Conservation (phyloP, 2,797 vertebrate genomes). For the Sciurus vulgaris region DNA sequence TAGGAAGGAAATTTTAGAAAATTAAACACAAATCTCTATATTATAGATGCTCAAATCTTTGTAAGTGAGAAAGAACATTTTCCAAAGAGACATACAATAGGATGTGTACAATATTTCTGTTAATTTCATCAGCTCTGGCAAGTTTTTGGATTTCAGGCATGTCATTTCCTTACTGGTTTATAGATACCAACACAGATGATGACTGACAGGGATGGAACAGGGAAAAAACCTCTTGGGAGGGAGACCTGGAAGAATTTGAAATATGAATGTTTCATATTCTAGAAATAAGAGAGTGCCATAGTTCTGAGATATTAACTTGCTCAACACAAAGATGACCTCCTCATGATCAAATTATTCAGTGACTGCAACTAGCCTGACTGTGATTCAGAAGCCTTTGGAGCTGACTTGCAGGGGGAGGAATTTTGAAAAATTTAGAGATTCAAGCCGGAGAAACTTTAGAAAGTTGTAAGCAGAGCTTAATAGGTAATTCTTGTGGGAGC, state of each 20-base stretch:
- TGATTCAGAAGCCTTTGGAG: no score
- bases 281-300: background rate
- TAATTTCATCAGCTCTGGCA: background rate
- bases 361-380: background rate
- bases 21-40: conserved; percentile 39
- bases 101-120: background rate
- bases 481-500: no score
- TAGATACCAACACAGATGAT: background rate
- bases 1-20: conserved; percentile 47
- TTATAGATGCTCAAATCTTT: background rate
- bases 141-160: background rate
- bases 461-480: no score
- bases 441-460: no score
- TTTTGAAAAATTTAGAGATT: no score
- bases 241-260: background rate
- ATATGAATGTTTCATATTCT: background rate
- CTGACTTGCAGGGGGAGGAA: no score
- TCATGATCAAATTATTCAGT: background rate
- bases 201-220: rapidly evolving
- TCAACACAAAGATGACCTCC: background rate
- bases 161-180: background rate
- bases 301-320: background rate
- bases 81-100: background rate
- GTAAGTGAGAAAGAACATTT: conserved; percentile 18
- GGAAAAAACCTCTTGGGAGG: background rate